Base-by-base conservation (phyloP, 2,888 invertebrate genomes). In the Nephrocerus scutellatus region DNA sequence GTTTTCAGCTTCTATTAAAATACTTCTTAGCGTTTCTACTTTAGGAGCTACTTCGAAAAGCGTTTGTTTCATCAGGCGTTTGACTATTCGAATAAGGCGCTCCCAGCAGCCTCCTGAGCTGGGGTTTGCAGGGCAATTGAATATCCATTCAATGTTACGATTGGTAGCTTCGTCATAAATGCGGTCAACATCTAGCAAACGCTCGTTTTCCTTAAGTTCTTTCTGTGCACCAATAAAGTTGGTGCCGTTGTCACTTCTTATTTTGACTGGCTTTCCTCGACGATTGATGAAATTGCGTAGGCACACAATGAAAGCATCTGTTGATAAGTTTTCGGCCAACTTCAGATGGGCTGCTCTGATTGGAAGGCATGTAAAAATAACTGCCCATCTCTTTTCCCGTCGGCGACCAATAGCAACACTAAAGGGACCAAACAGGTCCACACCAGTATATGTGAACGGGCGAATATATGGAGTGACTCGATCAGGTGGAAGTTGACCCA, bases 371-470 rank as follows among this genome's bases (percentile, higher is more conserved):
- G 26, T 36, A 9, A 43, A 47, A 1, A 47, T 24, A 2, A 32
- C 45, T 8, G 12, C 40, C 39, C 41, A 45, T 12, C 45, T 21
- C 13, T 46, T 48, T 16, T 45, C 42, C n/a, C 26, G 4, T 2
- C 40, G 37, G 5, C 44, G 36, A 2, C 41, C 43, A 12, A 44
- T 35, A 2, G 43, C n/a, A 4, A 47, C 39, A 4, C 32, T n/a
- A n/a, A n/a, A n/a, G n/a, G n/a, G n/a, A n/a, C n/a, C n/a, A n/a
- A n/a, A n/a, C n/a, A n/a, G n/a, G 6, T 50, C 50, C 0, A 49
- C 6, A 3, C 46, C 51, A 3, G 44, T 44, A 16, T 48, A 49
- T 4, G 43, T 30, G 28, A 49, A 51, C 2, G 49, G 43, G 1
- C 42, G 36, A 2, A 45, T 20, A 18, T 30, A 47, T 3, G 44